Conservation (phyloP, 2,113 vertebrate genomes). For the Xiphophorus couchianus region DNA sequence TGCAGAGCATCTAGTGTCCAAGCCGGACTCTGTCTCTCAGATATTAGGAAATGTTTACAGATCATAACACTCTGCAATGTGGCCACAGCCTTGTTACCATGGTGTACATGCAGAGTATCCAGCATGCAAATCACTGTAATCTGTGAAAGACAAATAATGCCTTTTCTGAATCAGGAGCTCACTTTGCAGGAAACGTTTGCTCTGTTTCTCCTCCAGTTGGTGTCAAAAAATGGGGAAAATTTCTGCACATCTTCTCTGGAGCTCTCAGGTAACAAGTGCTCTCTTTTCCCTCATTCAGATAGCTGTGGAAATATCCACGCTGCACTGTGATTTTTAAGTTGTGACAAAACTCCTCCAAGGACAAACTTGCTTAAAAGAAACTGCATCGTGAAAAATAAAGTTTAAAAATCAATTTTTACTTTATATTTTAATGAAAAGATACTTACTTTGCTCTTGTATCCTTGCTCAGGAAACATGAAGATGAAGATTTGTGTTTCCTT, state of each 20-base stretch:
- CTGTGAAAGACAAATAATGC: constrained; percentile 33
- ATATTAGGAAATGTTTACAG: constrained; percentile 45
- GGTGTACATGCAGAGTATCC: constrained; percentile 19
- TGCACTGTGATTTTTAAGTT: constrained; percentile 5
- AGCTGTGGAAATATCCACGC: background rate
- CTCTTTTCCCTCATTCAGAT: background rate
- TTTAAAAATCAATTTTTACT: background rate
- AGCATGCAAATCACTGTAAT: constrained; percentile 53
- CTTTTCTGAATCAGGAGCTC: constrained; percentile 4
- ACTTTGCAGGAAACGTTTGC: background rate
- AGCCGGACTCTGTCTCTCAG: constrained; percentile 14
- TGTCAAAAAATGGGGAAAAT: background rate
- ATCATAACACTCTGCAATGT: constrained; percentile 30
- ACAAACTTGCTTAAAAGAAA: constrained; percentile 4
- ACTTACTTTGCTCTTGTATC: constrained; percentile 61
- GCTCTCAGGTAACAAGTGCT: background rate
- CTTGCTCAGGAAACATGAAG: constrained; percentile 13
- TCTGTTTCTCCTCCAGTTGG: background rate
- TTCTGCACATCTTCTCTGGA: background rate
- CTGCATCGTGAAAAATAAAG: background rate
- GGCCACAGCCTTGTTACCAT: constrained; percentile 49
- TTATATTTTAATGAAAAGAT: background rate
- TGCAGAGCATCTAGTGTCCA: background rate
- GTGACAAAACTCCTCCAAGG: constrained; percentile 19
- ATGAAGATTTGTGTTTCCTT: constrained; percentile 15